These are phyloP conservation scores for Azemiops feae DNA, from an alignment of 2,113 vertebrate species.

Conservation along the genomic window DNA sequence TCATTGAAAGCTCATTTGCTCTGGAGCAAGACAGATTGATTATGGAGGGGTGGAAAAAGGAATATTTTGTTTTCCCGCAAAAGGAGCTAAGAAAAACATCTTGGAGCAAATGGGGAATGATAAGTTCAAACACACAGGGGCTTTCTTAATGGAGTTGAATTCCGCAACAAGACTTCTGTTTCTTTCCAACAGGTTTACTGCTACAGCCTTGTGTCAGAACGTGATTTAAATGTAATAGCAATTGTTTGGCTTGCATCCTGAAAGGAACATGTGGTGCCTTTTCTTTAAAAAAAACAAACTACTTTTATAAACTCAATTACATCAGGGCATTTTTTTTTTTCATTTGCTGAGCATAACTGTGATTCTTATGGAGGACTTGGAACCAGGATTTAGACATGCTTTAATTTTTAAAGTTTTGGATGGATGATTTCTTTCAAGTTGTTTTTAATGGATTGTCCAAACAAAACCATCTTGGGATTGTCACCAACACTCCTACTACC, in stretches of 20 bases:
- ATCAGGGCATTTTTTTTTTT: conserved; percentile 31
- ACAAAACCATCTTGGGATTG: conserved; percentile 57
- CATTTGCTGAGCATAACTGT: conserved; percentile 32
- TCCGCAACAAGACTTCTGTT: background rate
- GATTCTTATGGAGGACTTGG: conserved; percentile 44
- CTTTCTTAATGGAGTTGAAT: background rate
- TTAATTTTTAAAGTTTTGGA: conserved; percentile 35
- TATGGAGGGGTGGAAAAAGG: background rate
- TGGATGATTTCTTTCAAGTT: conserved; percentile 44
- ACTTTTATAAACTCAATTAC: conserved; percentile 58
- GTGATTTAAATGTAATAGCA: conserved; percentile 46
- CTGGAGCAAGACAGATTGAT: background rate
- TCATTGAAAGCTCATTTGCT: background rate
- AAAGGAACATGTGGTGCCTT: conserved; percentile 36
- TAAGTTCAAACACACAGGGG: background rate
- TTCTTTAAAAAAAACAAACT: background rate
- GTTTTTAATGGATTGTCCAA: conserved; percentile 43
- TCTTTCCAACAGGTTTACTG: conserved; percentile 37
- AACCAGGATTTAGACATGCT: conserved; percentile 32
- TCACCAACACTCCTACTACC: conserved; percentile 56
- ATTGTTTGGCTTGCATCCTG: conserved; percentile 35
- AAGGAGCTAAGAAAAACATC: background rate
- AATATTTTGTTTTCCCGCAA: fast-evolving
- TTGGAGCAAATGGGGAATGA: background rate
- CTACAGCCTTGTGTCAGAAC: conserved; percentile 32